A percentile compares a stretch with the other conserved stretches of the same genome.
Evolutionary conservation across 1,140 invertebrate species (phyloP).

Genomic region (Neodiprion lecontei): DNA sequence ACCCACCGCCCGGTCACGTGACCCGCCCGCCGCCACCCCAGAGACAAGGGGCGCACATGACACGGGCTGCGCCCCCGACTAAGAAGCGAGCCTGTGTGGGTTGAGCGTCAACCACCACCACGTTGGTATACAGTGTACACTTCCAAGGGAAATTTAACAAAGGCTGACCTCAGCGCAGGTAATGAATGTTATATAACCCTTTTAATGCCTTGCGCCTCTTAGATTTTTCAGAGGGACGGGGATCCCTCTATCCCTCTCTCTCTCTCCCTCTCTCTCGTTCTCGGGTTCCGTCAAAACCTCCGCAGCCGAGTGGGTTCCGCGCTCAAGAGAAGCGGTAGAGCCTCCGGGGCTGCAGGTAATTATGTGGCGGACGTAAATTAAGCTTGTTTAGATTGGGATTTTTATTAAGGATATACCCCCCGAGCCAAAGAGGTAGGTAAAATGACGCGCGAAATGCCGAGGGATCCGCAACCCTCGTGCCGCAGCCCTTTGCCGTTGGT

Average conservation of each 20-base stretch:
- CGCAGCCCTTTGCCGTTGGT: too few relatives aligned
- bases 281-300: background rate
- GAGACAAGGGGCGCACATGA: conserved; percentile 20
- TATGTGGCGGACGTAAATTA: conserved; percentile 65
- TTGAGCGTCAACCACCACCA: background rate
- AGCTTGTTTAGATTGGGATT: conserved; percentile 65
- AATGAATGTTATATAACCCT: conserved; percentile 65
- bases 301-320: background rate
- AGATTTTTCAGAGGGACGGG: conserved; percentile 48
- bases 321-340: conserved; percentile 24
- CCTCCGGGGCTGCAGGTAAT: conserved; percentile 56
- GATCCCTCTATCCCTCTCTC: background rate
- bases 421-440: conserved; percentile 44
- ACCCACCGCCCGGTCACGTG: conserved; percentile 22
- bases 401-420: conserved; percentile 57
- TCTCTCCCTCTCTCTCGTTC: conserved; percentile 14
- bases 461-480: too few relatives aligned
- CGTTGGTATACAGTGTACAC: conserved; percentile 29
- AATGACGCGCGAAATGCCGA: conserved; percentile 40
- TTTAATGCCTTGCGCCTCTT: conserved; percentile 64
- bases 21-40: conserved; percentile 17
- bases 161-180: conserved; percentile 55
- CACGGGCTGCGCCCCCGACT: background rate
- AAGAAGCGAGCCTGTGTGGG: conserved; percentile 8
- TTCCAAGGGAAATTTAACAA: conserved; percentile 59